Percentiles rank a stretch among this genome's conserved stretches.
Evolutionary conservation across 64 coral and sea anemone genomes (phyloP).

Genomic region (Trachythela sp.): DNA sequence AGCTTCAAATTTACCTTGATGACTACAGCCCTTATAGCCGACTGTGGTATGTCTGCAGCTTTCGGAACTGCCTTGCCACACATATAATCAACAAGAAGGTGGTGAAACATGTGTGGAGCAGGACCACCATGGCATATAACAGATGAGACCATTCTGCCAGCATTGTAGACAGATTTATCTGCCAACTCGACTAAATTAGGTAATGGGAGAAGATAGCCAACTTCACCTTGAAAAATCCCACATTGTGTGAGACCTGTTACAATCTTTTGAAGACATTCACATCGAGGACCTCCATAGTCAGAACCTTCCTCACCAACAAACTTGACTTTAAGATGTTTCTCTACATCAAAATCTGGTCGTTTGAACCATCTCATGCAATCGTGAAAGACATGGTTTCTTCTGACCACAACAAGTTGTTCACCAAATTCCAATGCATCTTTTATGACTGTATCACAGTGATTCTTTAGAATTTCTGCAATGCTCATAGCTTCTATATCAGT

Average conservation of each 20-base stretch:
- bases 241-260: background rate
- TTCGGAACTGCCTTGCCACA: background rate
- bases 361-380: slow-evolving; percentile 21
- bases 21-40: background rate
- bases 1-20: background rate
- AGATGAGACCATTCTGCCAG: background rate
- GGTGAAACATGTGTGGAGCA: background rate
- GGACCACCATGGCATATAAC: slow-evolving; percentile 10
- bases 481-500: no score
- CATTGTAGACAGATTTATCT: background rate
- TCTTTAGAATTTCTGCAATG: background rate
- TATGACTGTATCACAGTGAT: background rate
- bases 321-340: background rate
- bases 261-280: slow-evolving; percentile 7
- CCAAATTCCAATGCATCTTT: slow-evolving; percentile 9
- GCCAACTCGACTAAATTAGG: background rate
- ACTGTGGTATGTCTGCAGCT: background rate
- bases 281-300: background rate
- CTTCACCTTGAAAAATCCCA: background rate
- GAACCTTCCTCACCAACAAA: background rate
- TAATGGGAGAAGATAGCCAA: background rate
- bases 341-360: background rate
- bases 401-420: background rate
- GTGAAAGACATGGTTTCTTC: slow-evolving; percentile 1
- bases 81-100: background rate